phyloP scores from a whole-genome alignment of 2,797 vertebrate genomes.

The Anguilla obscura region DNA sequence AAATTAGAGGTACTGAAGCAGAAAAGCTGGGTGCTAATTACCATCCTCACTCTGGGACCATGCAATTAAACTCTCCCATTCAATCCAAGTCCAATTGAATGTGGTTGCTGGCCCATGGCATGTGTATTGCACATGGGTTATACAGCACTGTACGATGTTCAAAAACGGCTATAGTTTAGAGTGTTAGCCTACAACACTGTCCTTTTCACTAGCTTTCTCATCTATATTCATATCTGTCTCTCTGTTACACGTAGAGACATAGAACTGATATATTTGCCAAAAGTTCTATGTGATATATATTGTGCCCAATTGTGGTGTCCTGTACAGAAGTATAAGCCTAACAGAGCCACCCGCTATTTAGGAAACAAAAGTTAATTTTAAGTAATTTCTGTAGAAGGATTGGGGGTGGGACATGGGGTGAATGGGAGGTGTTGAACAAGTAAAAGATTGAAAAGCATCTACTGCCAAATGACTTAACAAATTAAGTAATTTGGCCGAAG shows the following conservation, averaged over 20 bases:
- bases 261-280: neutral
- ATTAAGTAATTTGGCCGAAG: neutral
- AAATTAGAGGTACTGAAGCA: neutral
- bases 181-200: conserved; percentile 33
- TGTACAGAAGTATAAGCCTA: neutral
- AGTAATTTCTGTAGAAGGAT: neutral
- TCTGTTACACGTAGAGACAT: conserved; percentile 7
- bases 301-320: neutral
- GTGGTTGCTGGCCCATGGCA: conserved; percentile 48
- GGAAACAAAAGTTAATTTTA: neutral
- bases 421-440: neutral
- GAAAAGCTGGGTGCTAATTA: neutral
- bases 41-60: neutral
- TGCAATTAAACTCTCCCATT: neutral
- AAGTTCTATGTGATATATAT: neutral
- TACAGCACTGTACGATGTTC: conserved; percentile 44
- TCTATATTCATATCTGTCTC: neutral
- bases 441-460: neutral
- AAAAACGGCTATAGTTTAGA: conserved; percentile 49
- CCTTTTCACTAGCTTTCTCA: conserved; percentile 43
- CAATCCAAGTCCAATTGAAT: conserved; percentile 33
- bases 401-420: neutral
- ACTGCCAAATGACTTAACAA: neutral
- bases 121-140: conserved; percentile 65
- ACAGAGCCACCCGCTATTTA: neutral